Evolutionary conservation across 2,113 vertebrate species (phyloP).

Genomic region (Crotalus tigris): DNA sequence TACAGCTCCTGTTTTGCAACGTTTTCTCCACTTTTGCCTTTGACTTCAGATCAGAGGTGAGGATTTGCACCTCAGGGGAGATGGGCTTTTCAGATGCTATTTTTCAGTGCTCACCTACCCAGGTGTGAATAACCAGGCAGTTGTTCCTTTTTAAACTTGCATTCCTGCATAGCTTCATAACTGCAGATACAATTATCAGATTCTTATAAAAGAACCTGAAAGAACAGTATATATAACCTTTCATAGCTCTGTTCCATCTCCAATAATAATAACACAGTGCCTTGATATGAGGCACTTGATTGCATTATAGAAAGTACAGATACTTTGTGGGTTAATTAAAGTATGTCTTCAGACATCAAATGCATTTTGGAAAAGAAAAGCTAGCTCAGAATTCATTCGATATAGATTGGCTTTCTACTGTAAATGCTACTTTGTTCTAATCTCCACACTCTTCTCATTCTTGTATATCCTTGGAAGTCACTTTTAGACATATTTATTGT

Average conservation of each 20-base stretch:
- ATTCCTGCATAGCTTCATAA: background rate
- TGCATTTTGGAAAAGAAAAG: background rate
- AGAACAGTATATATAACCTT: background rate
- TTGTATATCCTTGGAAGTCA: background rate
- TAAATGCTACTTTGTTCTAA: background rate
- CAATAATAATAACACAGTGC: background rate
- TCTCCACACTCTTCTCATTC: background rate
- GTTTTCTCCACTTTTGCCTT: background rate
- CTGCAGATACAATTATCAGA: background rate
- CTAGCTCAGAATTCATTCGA: background rate
- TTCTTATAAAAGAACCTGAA: background rate
- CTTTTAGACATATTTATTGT: background rate
- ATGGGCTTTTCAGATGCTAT: background rate
- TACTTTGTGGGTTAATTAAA: background rate
- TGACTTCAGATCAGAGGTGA: background rate
- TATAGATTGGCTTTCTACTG: background rate
- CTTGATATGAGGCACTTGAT: background rate
- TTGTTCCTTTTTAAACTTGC: background rate
- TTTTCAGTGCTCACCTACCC: background rate
- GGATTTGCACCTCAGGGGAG: background rate
- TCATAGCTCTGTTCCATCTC: background rate
- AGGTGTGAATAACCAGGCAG: background rate
- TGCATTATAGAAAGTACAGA: background rate
- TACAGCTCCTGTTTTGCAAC: background rate
- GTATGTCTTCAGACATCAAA: background rate